phyloP scores from a whole-genome alignment of 1,140 invertebrate genomes.

The Ips nitidus region DNA sequence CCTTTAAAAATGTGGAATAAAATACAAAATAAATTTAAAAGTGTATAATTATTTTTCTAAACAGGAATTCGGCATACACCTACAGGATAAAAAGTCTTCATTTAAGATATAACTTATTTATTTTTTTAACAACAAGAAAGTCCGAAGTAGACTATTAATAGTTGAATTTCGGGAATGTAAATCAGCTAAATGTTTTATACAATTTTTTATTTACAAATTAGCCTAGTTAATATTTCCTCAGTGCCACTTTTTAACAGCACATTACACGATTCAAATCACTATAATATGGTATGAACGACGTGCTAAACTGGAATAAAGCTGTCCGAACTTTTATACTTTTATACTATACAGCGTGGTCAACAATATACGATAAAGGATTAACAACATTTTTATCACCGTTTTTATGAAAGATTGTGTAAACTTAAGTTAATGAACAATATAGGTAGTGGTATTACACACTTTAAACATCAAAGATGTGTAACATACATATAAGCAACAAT shows the following conservation, averaged over 20 bases:
- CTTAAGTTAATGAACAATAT: too few species aligned
- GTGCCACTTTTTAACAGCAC: background rate
- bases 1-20: too few species aligned
- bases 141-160: conserved; percentile 9
- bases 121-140: conserved; percentile 14
- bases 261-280: background rate
- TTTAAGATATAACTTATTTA: conserved; percentile 2
- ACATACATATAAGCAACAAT: too few species aligned
- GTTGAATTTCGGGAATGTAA: background rate
- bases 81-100: background rate
- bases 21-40: too few species aligned
- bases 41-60: too few species aligned
- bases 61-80: too few species aligned
- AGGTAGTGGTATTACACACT: too few species aligned
- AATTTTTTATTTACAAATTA: background rate
- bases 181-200: conserved; percentile 7
- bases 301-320: background rate
- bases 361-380: too few species aligned
- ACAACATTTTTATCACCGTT: too few species aligned
- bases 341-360: background rate
- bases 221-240: background rate
- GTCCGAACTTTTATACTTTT: background rate
- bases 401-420: too few species aligned
- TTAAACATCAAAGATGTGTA: too few species aligned
- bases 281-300: too few species aligned